Conservation (phyloP, 2,113 vertebrate species). For the Nerophis ophidion region DNA sequence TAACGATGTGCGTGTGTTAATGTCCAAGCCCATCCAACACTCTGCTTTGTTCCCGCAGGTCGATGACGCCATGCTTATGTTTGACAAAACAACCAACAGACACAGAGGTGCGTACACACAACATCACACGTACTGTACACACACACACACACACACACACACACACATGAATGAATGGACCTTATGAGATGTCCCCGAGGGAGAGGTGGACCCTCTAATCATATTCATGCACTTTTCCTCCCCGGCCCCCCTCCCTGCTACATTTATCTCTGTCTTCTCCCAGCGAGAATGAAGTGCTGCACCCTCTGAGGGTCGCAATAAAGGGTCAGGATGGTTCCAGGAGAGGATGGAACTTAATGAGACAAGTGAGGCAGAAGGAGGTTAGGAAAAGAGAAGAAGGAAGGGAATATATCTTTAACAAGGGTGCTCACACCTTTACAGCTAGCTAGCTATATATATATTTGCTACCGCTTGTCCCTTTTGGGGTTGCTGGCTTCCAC, state of each 20-base stretch:
- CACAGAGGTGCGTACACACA: constrained; percentile 79
- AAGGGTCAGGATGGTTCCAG: constrained; percentile 30
- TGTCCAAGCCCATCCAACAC: constrained; percentile 51
- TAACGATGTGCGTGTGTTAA: constrained; percentile 47
- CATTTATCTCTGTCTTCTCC: constrained; percentile 31
- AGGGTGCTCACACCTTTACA: too few relatives aligned
- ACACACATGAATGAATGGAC: constrained; percentile 17
- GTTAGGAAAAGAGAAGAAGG: not conserved
- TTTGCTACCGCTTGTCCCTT: too few relatives aligned
- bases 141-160: constrained; percentile 11
- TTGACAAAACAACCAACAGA: constrained; percentile 96
- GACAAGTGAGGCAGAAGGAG: constrained; percentile 14
- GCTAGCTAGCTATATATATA: too few relatives aligned
- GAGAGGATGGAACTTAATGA: constrained; percentile 32
- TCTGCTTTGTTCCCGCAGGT: constrained; percentile 74
- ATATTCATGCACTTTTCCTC: constrained; percentile 7
- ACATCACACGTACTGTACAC: not conserved
- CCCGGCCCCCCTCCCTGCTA: not conserved
- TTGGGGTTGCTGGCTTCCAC: too few relatives aligned
- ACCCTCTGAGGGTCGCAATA: constrained; percentile 19
- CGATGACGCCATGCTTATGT: constrained; percentile 96
- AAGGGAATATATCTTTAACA: not conserved
- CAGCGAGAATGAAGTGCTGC: constrained; percentile 14
- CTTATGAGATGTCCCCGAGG: constrained; percentile 3
- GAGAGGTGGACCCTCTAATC: constrained; percentile 10